Base-by-base conservation (phyloP, 2,888 invertebrate species). In the Bellardia pandia region DNA sequence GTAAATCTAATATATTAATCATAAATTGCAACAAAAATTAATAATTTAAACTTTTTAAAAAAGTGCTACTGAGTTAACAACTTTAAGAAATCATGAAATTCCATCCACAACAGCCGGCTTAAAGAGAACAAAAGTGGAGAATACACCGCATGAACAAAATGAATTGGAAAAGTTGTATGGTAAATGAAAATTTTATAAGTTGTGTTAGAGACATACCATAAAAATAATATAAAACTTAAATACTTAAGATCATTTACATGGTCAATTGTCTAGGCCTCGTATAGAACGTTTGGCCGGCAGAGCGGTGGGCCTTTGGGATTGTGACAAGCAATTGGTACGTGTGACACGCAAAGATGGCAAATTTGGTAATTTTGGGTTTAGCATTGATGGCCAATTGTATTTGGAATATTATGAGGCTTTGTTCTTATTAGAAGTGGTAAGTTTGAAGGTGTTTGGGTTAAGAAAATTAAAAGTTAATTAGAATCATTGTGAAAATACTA, bases 281-380 rank as follows among this genome's bases (percentile, higher is more conserved):
- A 92, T 93, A 42, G 93, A 93, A 14, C 90, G 92, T 2, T 77
- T 91, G 1, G 86, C 71, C 2, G 92, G 91, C 5, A 90, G 93
- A n/a, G 89, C 93, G 0, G 3, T 91, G 45, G 93, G 90, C 0
- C 89, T 84, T 2, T 93, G 93, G 93, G 90, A 91, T 33, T 42
- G 68, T 0, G 88, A 90, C 11, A 88, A 89, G 68, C 90, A 91
- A 75, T 91, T 91, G 3, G 92, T 92, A 0, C 91, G 91, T 72
- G 89, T 93, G 0, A 23, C 90, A 8, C 91, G 90, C 3, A 93
- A 92, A 80, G 92, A 92, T 89, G 93, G 93, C 0, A 93, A 93
- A 89, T 93, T 93, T 87, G 91, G 91, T 8, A 89, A 89, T 16
- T 93, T 92, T 84, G 93, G 93, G 0, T 91, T 91, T 51, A 91